phyloP scores from a whole-genome alignment of 2,113 vertebrate species.

The Excalfactoria chinensis region DNA sequence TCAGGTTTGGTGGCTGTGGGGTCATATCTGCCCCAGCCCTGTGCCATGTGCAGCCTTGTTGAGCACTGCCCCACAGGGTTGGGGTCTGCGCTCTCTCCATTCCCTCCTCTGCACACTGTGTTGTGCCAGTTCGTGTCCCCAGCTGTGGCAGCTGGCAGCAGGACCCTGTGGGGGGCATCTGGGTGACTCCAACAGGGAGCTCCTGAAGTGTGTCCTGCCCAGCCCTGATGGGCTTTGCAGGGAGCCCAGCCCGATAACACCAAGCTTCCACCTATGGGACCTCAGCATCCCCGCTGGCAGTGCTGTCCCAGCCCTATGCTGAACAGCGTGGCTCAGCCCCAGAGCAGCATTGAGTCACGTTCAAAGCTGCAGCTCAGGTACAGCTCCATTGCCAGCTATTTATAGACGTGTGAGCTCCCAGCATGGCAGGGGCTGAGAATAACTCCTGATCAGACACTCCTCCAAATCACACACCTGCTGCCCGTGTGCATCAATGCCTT shows the following conservation, averaged over 20 bases:
- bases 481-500: neutral
- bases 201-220: neutral
- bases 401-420: neutral
- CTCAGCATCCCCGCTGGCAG: rapidly evolving
- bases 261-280: neutral
- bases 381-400: neutral
- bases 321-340: neutral
- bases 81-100: neutral
- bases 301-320: neutral
- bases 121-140: neutral
- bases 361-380: slow-evolving; percentile 6
- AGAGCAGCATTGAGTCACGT: neutral
- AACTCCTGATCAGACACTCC: slow-evolving; percentile 16
- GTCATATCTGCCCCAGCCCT: neutral
- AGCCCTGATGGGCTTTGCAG: neutral
- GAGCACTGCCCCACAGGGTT: rapidly evolving
- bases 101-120: neutral
- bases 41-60: neutral
- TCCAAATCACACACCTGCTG: neutral
- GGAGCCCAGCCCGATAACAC: neutral
- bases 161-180: neutral
- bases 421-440: neutral
- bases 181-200: neutral
- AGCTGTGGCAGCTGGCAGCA: neutral
- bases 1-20: neutral